Evolutionary conservation across 2,888 invertebrate species (phyloP).

Genomic region (Ferrisia virgata): DNA sequence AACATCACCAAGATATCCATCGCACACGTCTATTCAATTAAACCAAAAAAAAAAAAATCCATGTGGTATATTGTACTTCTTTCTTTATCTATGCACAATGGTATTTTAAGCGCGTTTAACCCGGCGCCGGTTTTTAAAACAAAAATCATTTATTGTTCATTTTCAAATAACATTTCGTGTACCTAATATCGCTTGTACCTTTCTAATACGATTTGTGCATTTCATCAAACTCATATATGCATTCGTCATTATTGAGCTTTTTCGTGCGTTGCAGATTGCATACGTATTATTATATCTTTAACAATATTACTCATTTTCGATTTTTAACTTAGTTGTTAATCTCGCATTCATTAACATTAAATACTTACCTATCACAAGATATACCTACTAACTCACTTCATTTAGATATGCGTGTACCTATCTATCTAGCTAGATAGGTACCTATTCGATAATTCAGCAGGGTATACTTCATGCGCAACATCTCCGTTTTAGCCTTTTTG

Average conservation of each 20-base stretch:
- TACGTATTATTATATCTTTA: background rate
- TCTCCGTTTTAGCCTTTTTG: background rate
- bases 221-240: background rate
- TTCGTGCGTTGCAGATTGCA: background rate
- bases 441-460: no score
- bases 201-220: background rate
- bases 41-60: background rate
- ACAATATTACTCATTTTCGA: background rate
- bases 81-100: background rate
- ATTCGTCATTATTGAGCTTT: background rate
- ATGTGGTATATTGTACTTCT: background rate
- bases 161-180: background rate
- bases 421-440: no score
- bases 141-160: background rate
- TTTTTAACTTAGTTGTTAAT: background rate
- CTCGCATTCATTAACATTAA: background rate
- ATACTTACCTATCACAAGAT: background rate
- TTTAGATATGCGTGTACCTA: background rate
- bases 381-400: background rate
- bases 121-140: background rate
- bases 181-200: background rate
- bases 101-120: constrained; percentile 25
- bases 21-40: background rate
- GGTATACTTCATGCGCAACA: background rate
- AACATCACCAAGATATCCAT: background rate